These are phyloP conservation scores for Luscinia luscinia DNA, from an alignment of 2,797 vertebrate genomes.

Conservation along the genomic window DNA sequence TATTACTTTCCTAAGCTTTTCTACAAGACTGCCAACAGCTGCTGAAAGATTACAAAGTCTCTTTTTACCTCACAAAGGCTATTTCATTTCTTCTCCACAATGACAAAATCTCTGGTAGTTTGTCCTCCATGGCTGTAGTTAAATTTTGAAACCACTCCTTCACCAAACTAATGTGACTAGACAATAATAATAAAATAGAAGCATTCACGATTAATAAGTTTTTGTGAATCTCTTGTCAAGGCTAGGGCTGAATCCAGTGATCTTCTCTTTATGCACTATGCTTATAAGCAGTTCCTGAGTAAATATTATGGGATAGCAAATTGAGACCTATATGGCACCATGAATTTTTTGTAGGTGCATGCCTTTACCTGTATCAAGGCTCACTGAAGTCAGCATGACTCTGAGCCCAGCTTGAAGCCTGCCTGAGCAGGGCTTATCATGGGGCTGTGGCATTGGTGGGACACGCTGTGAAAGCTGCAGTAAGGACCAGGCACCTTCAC, in stretches of 20 bases:
- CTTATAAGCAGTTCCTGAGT: conserved; percentile 27
- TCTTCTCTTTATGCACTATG: not conserved
- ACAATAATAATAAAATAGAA: not conserved
- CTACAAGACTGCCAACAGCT: not conserved
- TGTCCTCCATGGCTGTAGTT: not conserved
- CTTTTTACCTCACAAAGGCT: not conserved
- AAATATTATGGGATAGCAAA: not conserved
- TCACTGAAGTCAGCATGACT: not conserved
- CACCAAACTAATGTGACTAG: not conserved
- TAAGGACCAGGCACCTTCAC: not conserved
- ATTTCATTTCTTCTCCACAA: not conserved
- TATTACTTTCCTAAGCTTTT: not conserved
- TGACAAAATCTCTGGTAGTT: not conserved
- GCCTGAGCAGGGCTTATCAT: not conserved
- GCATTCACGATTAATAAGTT: not conserved
- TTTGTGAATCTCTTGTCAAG: not conserved
- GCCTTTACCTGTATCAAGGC: not conserved
- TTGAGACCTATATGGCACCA: not conserved
- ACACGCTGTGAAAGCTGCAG: not conserved
- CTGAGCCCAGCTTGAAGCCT: not conserved
- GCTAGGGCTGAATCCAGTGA: not conserved
- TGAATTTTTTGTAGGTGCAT: not conserved
- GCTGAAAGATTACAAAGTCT: not conserved
- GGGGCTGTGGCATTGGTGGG: not conserved
- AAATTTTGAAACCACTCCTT: not conserved